These are phyloP conservation scores for Petrolisthes manimaculis DNA, from an alignment of 2,888 invertebrate species.

Conservation along the genomic window DNA sequence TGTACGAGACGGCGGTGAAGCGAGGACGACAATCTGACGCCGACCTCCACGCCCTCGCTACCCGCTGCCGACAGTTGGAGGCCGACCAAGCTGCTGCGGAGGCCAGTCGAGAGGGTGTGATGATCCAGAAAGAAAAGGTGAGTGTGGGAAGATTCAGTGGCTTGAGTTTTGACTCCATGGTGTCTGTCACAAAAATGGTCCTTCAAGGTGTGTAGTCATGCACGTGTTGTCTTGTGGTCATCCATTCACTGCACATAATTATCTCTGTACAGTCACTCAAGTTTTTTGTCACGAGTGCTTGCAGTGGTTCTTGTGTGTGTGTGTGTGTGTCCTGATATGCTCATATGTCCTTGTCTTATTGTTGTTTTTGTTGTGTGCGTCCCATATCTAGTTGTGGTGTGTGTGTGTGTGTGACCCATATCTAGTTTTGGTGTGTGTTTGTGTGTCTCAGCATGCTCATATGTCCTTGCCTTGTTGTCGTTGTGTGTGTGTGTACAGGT, in stretches of 20 bases:
- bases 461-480: neutral
- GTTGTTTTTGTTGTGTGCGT: too few relatives aligned
- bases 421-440: neutral
- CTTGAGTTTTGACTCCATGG: neutral
- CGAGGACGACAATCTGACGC: constrained; percentile 80
- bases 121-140: constrained; percentile 80
- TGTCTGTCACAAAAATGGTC: too few relatives aligned
- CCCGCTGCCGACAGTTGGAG: constrained; percentile 83
- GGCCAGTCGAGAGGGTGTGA: constrained; percentile 79
- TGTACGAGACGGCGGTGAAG: constrained; percentile 77
- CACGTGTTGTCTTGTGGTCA: too few relatives aligned
- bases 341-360: neutral
- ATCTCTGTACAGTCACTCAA: too few relatives aligned
- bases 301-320: neutral
- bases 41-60: constrained; percentile 81
- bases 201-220: too few relatives aligned
- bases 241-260: too few relatives aligned
- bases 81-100: constrained; percentile 82
- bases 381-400: too few relatives aligned
- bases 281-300: too few relatives aligned
- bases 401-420: neutral
- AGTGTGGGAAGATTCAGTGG: neutral
- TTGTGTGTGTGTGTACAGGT: neutral
- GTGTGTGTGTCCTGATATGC: neutral
- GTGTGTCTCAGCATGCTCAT: neutral